Conservation (phyloP, 2,888 invertebrate genomes). For the Lithosia quadra region DNA sequence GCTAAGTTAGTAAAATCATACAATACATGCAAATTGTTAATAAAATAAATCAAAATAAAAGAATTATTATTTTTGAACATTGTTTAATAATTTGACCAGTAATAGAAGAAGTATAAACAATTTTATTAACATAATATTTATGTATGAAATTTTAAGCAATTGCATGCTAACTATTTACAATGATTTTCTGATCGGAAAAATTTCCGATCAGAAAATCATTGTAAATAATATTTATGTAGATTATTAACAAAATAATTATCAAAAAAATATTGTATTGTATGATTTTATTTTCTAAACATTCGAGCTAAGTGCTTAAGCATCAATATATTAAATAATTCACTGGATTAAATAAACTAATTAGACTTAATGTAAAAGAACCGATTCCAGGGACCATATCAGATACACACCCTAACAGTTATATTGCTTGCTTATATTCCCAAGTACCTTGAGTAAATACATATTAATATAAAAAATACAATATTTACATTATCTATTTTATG, state of each 20-base stretch:
- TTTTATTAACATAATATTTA: slow-evolving; percentile 17
- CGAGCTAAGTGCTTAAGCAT: slow-evolving; percentile 55
- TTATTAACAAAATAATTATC: slow-evolving; percentile 5
- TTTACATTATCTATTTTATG: slow-evolving; percentile 67
- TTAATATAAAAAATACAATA: slow-evolving; percentile 70
- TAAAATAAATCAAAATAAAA: slow-evolving; percentile 16
- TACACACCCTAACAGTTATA: slow-evolving; percentile 56
- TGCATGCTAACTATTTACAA: too few relatives aligned
- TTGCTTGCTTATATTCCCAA: slow-evolving; percentile 64
- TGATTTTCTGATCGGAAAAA: too few relatives aligned
- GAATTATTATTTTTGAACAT: slow-evolving; percentile 13
- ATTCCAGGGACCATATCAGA: slow-evolving; percentile 55
- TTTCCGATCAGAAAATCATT: too few relatives aligned
- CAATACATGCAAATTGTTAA: slow-evolving; percentile 16
- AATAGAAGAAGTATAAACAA: not conserved
- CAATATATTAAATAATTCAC: slow-evolving; percentile 75
- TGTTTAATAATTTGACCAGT: slow-evolving; percentile 21
- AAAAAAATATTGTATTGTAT: slow-evolving; percentile 24
- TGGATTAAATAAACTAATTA: slow-evolving; percentile 57
- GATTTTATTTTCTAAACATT: slow-evolving; percentile 38
- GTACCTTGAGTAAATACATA: slow-evolving; percentile 67
- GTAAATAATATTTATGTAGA: slow-evolving; percentile 7
- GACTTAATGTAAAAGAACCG: slow-evolving; percentile 62
- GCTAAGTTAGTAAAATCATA: slow-evolving; percentile 30
- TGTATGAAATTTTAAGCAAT: too few relatives aligned